Base-by-base conservation (phyloP, 2,113 vertebrate species). In the Syngnathus typhle region DNA sequence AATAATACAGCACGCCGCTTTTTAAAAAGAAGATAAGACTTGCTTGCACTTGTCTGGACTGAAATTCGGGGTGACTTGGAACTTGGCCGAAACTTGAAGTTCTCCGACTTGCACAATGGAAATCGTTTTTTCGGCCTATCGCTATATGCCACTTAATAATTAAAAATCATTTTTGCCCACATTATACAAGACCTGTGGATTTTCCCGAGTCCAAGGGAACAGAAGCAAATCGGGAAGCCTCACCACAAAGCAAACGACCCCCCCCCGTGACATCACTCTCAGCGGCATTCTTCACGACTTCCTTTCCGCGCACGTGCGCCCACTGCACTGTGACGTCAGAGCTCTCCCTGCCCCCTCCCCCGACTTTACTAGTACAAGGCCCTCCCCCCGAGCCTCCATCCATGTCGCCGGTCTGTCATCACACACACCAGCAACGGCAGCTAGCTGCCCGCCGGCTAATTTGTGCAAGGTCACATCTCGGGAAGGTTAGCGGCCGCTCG, bases 321-420 rank as follows among this genome's bases (percentile, higher is more conserved):
- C 5, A 18, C 72, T 66, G 73, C 72, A 59, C 70, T 4, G 67
- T 85, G 75, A 83, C 69, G 46, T 76, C 19, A 64, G 8, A 3
- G 13, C 39, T 32, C 27, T 32, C 27, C 27, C 27, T 32, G 38
- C 19, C 32, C 54, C 61, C 39, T 1, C 2, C 12, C n/a, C 1
- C 5, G 3, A n/a, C n/a, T 36, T 58, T 7, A 58, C 55, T 36
- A 2, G 55, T 36, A 2, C 39, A 15, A 44, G 27, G 16, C 18
- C 18, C 60, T 23, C 60, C 60, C 60, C 27, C 49, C 5, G 18
- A 58, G 7, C 15, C 38, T n/a, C 47, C 23, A 41, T 8, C 18
- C 44, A 61, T 65, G 51, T 47, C 27, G 2, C 51, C 11, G n/a
- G 41, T 46, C 43, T 38, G 36, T 52, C 75, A 36, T 64, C 65